Evolutionary conservation across 2,888 invertebrate species (phyloP), one percentile per base, ranked within the genome.

Genomic region (Phoenoteleia sp.): DNA sequence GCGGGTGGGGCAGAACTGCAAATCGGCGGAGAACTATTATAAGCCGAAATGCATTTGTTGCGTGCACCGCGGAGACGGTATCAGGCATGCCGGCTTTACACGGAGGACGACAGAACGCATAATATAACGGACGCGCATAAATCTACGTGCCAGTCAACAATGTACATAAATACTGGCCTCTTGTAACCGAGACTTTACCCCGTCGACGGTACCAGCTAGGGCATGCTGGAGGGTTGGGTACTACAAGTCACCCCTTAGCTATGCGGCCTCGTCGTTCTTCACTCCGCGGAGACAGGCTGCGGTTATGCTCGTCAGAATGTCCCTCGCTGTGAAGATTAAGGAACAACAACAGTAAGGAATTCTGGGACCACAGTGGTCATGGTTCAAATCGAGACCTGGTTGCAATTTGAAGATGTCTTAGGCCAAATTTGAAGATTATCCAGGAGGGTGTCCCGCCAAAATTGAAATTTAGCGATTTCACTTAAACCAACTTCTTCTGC

Each of bases 71-170:
- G 81, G 91, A 89, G 89, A 91, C 91, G 92, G 92, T 92, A 90
- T 91, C 92, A 92, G 92, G 92, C 91, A 92, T 91, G 85, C 91
- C 90, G 90, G 90, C 88, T 89, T 91, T 91, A 91, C 91, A 91
- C 91, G 90, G 88, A 90, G 90, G 89, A 91, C 91, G 92, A 92
- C 92, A 92, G 90, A 90, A 92, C 92, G 92, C 93, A 93, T 93
- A 93, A 93, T 92, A 92, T 91, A 93, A 93, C 93, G 93, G 93
- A 93, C 93, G 93, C 91, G 91, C 93, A 93, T 93, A 93, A 93
- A 93, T 93, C 92, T 91, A 92, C 87, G 90, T 93, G 93, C 91
- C 93, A 93, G 92, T 93, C 93, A 93, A 93, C 93, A 93, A 93
- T 93, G 93, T 92, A 92, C 93, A 93, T 93, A 93, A 93, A 93